A percentile compares a stretch with the other conserved stretches of the same genome.
phyloP scores from a whole-genome alignment of 2,113 vertebrate species.

The Paracanthobrama guichenoti region DNA sequence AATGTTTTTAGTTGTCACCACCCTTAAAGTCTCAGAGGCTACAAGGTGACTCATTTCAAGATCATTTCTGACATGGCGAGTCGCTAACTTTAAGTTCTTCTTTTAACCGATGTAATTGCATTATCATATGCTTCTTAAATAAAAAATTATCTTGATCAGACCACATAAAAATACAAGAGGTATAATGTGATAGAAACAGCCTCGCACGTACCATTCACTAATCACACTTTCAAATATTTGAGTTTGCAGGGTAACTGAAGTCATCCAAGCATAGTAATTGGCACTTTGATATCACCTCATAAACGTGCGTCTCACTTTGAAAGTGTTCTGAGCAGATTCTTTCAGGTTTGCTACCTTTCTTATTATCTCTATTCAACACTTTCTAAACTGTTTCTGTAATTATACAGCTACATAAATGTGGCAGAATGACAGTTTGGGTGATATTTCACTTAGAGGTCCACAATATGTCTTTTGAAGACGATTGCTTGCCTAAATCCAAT shows the following conservation, averaged over 20 bases:
- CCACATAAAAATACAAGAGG: not conserved
- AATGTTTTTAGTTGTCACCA: conserved; percentile 23
- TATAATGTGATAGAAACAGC: not conserved
- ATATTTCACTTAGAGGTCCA: conserved; percentile 47
- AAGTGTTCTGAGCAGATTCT: conserved; percentile 34
- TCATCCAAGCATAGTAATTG: conserved; percentile 34
- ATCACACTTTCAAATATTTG: conserved; percentile 26
- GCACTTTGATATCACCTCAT: conserved; percentile 52
- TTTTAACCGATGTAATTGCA: not conserved
- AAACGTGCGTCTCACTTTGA: conserved; percentile 48
- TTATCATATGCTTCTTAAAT: not conserved
- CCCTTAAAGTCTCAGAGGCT: not conserved
- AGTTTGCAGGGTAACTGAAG: not conserved
- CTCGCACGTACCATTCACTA: not conserved
- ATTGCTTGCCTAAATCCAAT: conserved; percentile 42
- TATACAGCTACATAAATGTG: conserved; percentile 53
- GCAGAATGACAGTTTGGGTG: conserved; percentile 25
- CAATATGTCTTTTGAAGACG: conserved; percentile 23
- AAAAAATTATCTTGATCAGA: not conserved
- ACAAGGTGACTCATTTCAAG: conserved; percentile 46
- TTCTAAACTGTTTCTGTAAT: conserved; percentile 51
- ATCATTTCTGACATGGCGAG: conserved; percentile 32
- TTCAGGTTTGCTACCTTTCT: conserved; percentile 37
- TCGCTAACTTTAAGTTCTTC: not conserved
- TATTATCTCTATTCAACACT: conserved; percentile 39